Base-by-base conservation (phyloP, 2,113 vertebrate species). In the Poicephalus gulielmi region DNA sequence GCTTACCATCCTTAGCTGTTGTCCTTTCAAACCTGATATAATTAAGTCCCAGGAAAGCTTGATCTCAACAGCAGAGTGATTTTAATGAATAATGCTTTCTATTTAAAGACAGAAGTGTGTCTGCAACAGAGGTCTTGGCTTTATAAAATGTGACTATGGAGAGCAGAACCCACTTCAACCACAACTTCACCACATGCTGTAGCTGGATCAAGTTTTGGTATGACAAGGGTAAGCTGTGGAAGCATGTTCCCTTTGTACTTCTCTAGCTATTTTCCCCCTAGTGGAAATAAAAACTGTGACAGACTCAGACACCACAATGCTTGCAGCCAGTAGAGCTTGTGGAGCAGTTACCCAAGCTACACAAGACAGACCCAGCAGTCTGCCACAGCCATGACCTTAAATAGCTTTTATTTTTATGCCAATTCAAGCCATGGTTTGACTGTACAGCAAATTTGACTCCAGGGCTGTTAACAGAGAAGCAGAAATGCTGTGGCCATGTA, bases 301-400 rank as follows among this genome's bases (percentile, higher is more conserved):
- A 90, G 93, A 79, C 31, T 75, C 84, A 92, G 84, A 59, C 75
- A 92, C 68, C 73, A 66, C 73, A 73, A 60, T 22, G 44, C 62
- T 90, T 19, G 9, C 73, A 96, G 91, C 57, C 90, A 86, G 73
- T 15, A 86, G 73, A 86, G 44, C 88, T 68, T 53, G 10, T 83
- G 88, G 69, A 94, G 80, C 86, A 90, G 83, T 84, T 78, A 46
- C 44, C 94, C 88, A 94, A 71, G 79, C 79, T 95, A 83, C 83
- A 86, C 55, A 10, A 88, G 86, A 53, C 83, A 84, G 83, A 71
- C 47, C 47, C 57, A 92, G 83, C 64, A 87, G 93, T 83, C 88
- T 96, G 83, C 80, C 88, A 95, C 88, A 91, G 20, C 47, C 86
- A 52, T 75, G 92, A 94, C 90, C 93, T 96, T 55, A 94, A 81